These are phyloP conservation scores for Hyposoter dolosus DNA, from an alignment of 2,888 invertebrate genomes.

Conservation along the genomic window DNA sequence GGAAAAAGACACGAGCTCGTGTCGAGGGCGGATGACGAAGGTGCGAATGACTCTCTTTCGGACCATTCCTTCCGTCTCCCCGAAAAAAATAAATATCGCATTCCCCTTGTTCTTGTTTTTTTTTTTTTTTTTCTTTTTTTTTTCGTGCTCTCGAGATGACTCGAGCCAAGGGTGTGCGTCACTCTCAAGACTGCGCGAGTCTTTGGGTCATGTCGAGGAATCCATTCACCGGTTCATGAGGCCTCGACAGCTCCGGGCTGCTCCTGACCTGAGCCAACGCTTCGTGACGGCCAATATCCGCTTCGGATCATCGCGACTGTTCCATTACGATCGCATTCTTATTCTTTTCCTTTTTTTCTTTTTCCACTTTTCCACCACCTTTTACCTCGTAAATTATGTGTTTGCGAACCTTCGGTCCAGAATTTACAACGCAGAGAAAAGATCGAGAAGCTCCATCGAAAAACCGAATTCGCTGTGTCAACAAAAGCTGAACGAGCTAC, in stretches of 20 bases:
- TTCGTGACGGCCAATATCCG: constrained; percentile 79
- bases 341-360: background rate
- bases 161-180: constrained; percentile 4
- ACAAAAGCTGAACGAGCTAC: too few species aligned
- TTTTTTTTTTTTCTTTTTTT: too few species aligned
- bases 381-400: background rate
- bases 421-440: background rate
- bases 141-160: constrained; percentile 38
- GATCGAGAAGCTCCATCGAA: too few species aligned
- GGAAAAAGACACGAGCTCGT: constrained; percentile 21
- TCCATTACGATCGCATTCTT: constrained; percentile 36
- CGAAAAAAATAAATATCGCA: constrained; percentile 37
- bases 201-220: constrained; percentile 61
- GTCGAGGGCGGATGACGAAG: constrained; percentile 27
- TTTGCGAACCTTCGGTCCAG: background rate
- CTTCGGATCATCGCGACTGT: constrained; percentile 74
- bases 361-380: background rate
- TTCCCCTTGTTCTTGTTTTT: constrained; percentile 33
- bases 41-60: constrained; percentile 35
- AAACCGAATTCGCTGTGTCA: too few species aligned
- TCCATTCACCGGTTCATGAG: constrained; percentile 64
- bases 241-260: constrained; percentile 58
- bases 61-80: background rate
- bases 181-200: constrained; percentile 23
- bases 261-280: constrained; percentile 78